Base-by-base conservation (phyloP, 2,797 vertebrate genomes). In the Hydrophis major region DNA sequence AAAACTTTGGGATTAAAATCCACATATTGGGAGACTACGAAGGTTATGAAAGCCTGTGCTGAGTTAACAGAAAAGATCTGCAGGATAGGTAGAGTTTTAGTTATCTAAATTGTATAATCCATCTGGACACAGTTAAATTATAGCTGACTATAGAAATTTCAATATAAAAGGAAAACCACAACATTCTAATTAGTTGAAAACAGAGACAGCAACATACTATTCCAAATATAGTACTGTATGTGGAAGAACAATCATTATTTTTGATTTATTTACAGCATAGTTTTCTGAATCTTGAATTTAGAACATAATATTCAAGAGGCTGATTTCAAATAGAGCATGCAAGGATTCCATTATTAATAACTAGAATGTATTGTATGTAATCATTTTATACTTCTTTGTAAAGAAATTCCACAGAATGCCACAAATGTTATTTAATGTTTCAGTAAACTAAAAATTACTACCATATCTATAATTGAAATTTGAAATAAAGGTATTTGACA, bases 401-500 rank as follows among this genome's bases (percentile, higher is more conserved):
- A 55, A 93, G 22, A 47, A 94, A 57, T 25, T 59, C 4, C 56
- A 42, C 2, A 4, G 18, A 27, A 69, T 50, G 6, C 6, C 78
- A 42, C 20, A 83, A 47, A 83, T 47, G 74, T 22, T 78, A 78
- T 42, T 78, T 78, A 83, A 47, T 83, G 20, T 83, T 83, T 83
- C 37, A 13, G 20, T 47, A 25, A 83, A 83, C 42, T 83, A 83
- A 83, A 83, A 83, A 83, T 83, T 47, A 89, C 60, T 55, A 69
- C 27, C 16, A 11, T 28, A 90, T 55, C 18, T 50, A 90, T 94
- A 92, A 0, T 32, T 78, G 18, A 91, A 20, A 90, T 90, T 56
- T 93, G 59, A 87, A 86, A 5, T 63, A 69, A 93, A 92, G 32
- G 22, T 0, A 94, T 88, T 22, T 91, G 89, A 94, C 56, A 95